Evolutionary conservation across 2,797 vertebrate species (phyloP).

Genomic region (Telmatherina bonti): DNA sequence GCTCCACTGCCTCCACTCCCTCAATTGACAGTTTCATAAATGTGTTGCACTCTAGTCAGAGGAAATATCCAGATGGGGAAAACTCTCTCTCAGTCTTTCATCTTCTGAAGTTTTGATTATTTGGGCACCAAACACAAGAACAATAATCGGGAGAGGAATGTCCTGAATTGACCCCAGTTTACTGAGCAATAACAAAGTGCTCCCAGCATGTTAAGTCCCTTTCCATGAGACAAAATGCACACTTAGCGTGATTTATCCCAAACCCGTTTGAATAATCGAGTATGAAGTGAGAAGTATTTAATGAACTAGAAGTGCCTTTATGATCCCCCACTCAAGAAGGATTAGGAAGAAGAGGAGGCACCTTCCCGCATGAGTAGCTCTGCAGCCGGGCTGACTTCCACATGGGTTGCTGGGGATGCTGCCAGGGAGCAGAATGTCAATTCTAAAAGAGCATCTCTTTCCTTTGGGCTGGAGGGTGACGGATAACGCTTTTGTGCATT

Average conservation of each 20-base stretch:
- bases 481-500: slow-evolving; percentile 61
- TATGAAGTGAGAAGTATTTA: slow-evolving; percentile 56
- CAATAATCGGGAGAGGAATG: neutral
- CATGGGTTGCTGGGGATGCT: slow-evolving; percentile 17
- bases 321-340: slow-evolving; percentile 35
- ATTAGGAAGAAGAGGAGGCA: slow-evolving; percentile 42
- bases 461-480: slow-evolving; percentile 52
- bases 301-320: slow-evolving; percentile 49
- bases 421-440: slow-evolving; percentile 44
- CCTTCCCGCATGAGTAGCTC: slow-evolving; percentile 56
- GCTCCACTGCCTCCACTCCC: neutral
- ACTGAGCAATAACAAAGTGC: neutral
- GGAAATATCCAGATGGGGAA: neutral
- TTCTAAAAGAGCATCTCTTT: slow-evolving; percentile 68
- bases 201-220: slow-evolving; percentile 6
- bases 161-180: neutral
- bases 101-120: neutral
- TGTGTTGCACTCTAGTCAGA: neutral
- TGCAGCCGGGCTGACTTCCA: slow-evolving; percentile 32
- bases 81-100: neutral
- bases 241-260: slow-evolving; percentile 35
- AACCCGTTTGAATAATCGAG: slow-evolving; percentile 53
- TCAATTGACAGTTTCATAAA: neutral
- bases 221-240: slow-evolving; percentile 18
- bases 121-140: neutral